Percentiles rank a stretch among this genome's conserved stretches.
phyloP scores from a whole-genome alignment of 2,113 vertebrate genomes.

The Aix galericulata region DNA sequence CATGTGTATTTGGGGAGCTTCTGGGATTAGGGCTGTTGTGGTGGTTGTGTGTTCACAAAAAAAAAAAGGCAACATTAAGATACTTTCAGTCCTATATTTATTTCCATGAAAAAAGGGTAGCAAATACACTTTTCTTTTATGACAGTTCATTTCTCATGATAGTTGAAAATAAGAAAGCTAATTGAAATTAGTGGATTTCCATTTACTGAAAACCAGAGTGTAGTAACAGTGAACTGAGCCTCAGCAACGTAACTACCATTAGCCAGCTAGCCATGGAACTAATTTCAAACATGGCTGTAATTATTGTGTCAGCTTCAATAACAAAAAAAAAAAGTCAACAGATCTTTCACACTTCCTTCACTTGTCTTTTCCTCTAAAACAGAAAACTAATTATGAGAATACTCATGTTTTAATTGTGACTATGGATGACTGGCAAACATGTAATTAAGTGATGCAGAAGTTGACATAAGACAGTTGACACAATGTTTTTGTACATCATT shows the following conservation, averaged over 20 bases:
- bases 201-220: neutral
- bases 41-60: neutral
- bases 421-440: conserved; percentile 72
- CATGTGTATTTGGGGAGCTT: neutral
- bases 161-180: neutral
- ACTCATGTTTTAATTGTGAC: conserved; percentile 73
- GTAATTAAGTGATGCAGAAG: conserved; percentile 77
- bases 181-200: neutral
- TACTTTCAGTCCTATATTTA: neutral
- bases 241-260: neutral
- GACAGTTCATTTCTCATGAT: too few relatives aligned
- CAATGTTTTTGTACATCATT: conserved; percentile 72
- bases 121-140: neutral
- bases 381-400: conserved; percentile 76
- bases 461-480: conserved; percentile 73
- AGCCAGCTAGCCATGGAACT: conserved; percentile 19
- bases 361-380: conserved; percentile 63
- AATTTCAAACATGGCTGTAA: conserved; percentile 45
- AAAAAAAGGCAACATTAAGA: neutral
- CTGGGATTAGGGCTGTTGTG: neutral
- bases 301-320: conserved; percentile 32
- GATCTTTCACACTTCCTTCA: conserved; percentile 66
- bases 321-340: conserved; percentile 28
- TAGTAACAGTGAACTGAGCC: neutral
- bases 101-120: neutral